Base-by-base conservation (phyloP, 30 jellyfish, hydroid and myxozoan genomes). In the Pseudorhiza aurosa region DNA sequence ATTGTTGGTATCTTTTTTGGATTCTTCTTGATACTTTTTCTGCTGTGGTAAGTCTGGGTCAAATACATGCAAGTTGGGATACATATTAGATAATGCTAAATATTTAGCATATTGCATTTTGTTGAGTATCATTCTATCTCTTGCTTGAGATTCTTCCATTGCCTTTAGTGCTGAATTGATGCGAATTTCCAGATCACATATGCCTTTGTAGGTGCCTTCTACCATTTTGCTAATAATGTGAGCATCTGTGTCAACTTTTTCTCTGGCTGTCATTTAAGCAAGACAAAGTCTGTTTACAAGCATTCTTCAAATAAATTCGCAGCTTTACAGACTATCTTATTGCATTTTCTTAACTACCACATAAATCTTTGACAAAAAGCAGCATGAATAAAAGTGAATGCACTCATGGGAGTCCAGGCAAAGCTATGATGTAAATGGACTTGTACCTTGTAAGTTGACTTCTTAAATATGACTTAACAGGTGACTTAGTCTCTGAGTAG, bases 181-280 rank as follows among this genome's bases (percentile, higher is more conserved):
- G 12, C n/a, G 37, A 3, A 14, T 59, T 25, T 31, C 77, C 8
- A 76, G 74, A 2, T 37, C 37, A 8, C 40, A 44, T 7, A 76
- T 17, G n/a, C 5, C 79, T 28, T 35, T 35, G 36, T 24, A 22
- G 12, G 47, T 22, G 6, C 39, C 67, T 1, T 57, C 63, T 14
- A 59, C 27, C 37, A 76, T 6, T 33, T 15, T 3, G 19, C 58
- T 53, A 4, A 17, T 28, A 15, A 10, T 60, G 5, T 14, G 3
- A 8, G 65, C 58, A 37, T 39, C 53, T 25, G 40, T 39, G 2
- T 18, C 46, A 40, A 76, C 79, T 43, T 58, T 76, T n/a, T 78
- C 88, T 47, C 88, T 36, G 0, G 24, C 88, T 76, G 4, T 53
- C 21, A 14, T n/a, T n/a, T n/a, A n/a, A n/a, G n/a, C n/a, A n/a